A percentile compares a stretch with the other conserved stretches of the same genome.
Evolutionary conservation across 2,113 vertebrate species (phyloP).

Genomic region (Gopherus evgoodei): DNA sequence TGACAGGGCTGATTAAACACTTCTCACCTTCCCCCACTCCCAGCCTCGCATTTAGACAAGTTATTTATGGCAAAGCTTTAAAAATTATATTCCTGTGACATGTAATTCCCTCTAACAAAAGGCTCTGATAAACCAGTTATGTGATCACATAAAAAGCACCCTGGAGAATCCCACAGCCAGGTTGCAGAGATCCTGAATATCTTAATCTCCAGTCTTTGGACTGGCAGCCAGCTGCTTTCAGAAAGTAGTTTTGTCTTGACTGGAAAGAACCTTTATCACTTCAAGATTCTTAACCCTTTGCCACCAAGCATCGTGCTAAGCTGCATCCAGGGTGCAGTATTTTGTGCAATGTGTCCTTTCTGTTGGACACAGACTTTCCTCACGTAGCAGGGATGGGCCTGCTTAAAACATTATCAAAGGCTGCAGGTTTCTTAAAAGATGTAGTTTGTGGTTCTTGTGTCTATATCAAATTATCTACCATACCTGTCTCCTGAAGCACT

Average conservation of each 20-base stretch:
- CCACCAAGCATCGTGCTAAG: not conserved
- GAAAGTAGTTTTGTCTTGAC: not conserved
- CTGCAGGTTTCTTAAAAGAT: not conserved
- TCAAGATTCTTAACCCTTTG: not conserved
- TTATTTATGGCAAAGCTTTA: not conserved
- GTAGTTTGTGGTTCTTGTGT: not conserved
- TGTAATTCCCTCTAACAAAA: not conserved
- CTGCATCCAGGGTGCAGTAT: not conserved
- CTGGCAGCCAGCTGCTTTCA: accelerated
- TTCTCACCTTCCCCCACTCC: not conserved
- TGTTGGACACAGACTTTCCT: not conserved
- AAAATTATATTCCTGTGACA: accelerated
- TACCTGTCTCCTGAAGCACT: not conserved
- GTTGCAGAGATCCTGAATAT: accelerated
- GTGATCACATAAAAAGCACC: not conserved
- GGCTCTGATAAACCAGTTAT: not conserved
- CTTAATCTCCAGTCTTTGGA: accelerated
- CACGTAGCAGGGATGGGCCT: not conserved
- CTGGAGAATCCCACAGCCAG: not conserved
- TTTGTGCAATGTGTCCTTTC: not conserved
- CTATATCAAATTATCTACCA: not conserved
- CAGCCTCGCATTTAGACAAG: not conserved
- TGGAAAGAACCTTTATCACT: not conserved
- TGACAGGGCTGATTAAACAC: accelerated
- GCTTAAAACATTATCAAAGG: not conserved